These are phyloP conservation scores for Menidia menidia DNA, from an alignment of 2,797 vertebrate species.

Conservation along the genomic window DNA sequence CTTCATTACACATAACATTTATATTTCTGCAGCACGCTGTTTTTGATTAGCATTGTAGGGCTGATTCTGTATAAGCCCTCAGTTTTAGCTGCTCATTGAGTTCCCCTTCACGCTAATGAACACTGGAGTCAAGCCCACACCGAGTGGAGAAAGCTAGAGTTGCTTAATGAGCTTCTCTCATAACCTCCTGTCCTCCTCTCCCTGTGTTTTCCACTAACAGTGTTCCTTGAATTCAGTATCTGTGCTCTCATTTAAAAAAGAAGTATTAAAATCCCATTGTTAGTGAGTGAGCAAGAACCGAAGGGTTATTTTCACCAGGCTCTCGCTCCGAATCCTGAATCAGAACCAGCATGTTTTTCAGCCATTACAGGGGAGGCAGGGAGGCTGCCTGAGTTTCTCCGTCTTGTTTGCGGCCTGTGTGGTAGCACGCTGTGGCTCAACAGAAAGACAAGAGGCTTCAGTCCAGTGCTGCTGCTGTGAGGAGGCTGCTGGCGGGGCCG, in stretches of 20 bases:
- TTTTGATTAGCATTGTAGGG: constrained; percentile 79
- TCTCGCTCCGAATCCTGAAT: constrained; percentile 46
- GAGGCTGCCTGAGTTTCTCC: constrained; percentile 51
- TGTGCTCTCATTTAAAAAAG: constrained; percentile 33
- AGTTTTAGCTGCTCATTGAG: constrained; percentile 74
- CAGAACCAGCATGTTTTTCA: constrained; percentile 56
- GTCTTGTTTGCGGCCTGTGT: constrained; percentile 49
- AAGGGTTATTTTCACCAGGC: constrained; percentile 51
- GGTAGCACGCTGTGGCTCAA: constrained; percentile 43
- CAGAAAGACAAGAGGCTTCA: constrained; percentile 68
- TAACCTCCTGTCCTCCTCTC: constrained; percentile 51
- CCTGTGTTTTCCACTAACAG: constrained; percentile 46
- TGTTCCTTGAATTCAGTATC: constrained; percentile 52
- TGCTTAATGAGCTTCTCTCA: constrained; percentile 79
- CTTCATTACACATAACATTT: constrained; percentile 81
- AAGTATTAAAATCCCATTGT: constrained; percentile 44
- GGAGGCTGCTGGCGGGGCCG: constrained; percentile 40
- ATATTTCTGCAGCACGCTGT: constrained; percentile 68
- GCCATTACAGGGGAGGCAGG: constrained; percentile 38
- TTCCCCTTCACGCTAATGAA: constrained; percentile 77
- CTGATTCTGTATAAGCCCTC: constrained; percentile 67
- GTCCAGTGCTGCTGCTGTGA: constrained; percentile 55
- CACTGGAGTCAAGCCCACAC: constrained; percentile 74
- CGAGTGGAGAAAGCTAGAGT: constrained; percentile 69
- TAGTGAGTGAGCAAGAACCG: constrained; percentile 50